A percentile compares a stretch with the other conserved stretches of the same genome.
phyloP scores from a whole-genome alignment of 1,140 invertebrate species.

The Mya arenaria region DNA sequence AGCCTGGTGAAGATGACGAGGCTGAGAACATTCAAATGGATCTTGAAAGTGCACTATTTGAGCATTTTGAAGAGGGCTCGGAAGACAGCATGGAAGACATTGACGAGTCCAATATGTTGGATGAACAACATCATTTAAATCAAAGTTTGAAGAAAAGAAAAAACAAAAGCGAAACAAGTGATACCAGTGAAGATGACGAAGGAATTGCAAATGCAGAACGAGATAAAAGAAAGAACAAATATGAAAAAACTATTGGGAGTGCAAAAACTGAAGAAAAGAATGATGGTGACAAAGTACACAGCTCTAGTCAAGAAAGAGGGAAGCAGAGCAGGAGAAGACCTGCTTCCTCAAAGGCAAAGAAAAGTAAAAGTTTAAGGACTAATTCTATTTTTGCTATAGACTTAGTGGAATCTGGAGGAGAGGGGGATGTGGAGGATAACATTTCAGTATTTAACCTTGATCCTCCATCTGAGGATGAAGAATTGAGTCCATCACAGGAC shows the following conservation, averaged over 20 bases:
- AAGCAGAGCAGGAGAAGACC: background rate
- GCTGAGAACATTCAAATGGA: background rate
- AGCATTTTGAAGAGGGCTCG: background rate
- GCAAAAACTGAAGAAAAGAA: background rate
- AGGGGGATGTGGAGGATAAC: constrained; percentile 41
- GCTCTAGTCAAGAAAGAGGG: background rate
- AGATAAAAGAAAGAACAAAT: background rate
- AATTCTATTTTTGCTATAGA: background rate
- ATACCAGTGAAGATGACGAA: constrained; percentile 27
- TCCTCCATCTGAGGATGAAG: background rate
- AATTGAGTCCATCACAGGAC: constrained; percentile 26
- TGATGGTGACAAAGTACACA: background rate
- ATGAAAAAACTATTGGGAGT: background rate
- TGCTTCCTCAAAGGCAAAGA: background rate
- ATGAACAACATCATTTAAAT: background rate
- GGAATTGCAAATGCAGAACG: background rate
- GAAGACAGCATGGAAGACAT: background rate
- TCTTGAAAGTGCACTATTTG: background rate
- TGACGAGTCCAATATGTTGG: background rate
- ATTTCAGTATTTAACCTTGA: background rate
- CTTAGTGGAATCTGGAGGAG: constrained; percentile 31
- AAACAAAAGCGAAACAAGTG: background rate
- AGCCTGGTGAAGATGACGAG: background rate
- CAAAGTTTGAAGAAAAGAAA: background rate
- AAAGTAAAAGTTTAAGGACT: background rate